Base-by-base conservation (phyloP, 2,888 invertebrate species). In the Camptogramma bilineatum region DNA sequence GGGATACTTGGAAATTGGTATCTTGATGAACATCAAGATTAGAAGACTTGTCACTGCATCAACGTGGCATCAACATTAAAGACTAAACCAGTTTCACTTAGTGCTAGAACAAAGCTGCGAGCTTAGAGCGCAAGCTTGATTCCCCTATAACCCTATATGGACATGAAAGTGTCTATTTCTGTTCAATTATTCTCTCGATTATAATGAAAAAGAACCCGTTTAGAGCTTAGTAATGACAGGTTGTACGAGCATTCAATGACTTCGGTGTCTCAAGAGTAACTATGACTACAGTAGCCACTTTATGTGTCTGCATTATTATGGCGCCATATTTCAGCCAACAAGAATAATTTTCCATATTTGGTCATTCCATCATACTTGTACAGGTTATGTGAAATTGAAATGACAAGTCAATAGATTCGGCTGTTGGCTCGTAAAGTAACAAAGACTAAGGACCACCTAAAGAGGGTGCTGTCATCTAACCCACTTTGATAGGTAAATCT, bases 81-180 rank as follows among this genome's bases (percentile, higher is more conserved):
- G 13, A 28, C 7, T 8, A 8, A 39, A 39, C 13, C 34, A 39
- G 34, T 39, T 39, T 13, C 34, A 13, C 34, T 13, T 28, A 28
- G 34, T 39, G 34, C 34, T 39, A 39, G 13, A 39, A 39, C 34
- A 39, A 39, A 39, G 34, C 34, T 39, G 34, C 10, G 2, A 39
- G 34, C 34, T 39, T 39, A 39, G 34, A 28, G 7, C 7, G 28
- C 13, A 13, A 39, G 52, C 44, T 48, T 21, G 52, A n/a, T 47
- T 39, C 21, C 44, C 50, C 28, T 47, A 56, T 47, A 39, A 21
- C 44, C 50, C 28, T 47, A 56, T 56, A 47, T 28, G 46, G 60
- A 9, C 56, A 46, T 34, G 65, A 65, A 61, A 65, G 61, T 56
- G 48, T 53, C 48, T 61, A 53, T 66, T 54, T 55, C 46, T 54